phyloP scores from a whole-genome alignment of 2,113 vertebrate species.

The Hipposideros armiger region DNA sequence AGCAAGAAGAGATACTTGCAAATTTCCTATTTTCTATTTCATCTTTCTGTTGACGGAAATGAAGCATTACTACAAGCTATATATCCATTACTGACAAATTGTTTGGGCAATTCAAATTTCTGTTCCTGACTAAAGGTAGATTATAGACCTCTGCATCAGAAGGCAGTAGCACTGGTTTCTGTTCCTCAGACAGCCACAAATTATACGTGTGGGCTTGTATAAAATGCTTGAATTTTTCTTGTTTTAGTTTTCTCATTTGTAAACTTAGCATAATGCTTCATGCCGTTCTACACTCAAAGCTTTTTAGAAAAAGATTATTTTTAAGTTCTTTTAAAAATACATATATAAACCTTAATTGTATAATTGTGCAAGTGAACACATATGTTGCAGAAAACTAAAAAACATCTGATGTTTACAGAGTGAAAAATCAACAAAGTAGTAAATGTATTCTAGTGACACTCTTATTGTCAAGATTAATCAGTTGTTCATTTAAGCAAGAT shows the following conservation, averaged over 20 bases:
- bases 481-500: not conserved
- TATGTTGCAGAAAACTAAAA: not conserved
- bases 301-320: not conserved
- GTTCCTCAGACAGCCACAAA: not conserved
- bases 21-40: slow-evolving; percentile 1
- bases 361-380: not conserved
- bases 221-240: not conserved
- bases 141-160: not conserved
- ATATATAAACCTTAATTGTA: not conserved
- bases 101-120: slow-evolving; percentile 59
- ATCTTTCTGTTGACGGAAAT: slow-evolving; percentile 63
- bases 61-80: slow-evolving; percentile 32
- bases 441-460: not conserved
- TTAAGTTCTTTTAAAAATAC: not conserved
- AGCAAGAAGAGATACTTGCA: slow-evolving; percentile 48
- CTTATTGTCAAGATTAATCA: not conserved
- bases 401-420: not conserved
- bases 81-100: slow-evolving; percentile 5
- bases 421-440: not conserved
- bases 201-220: not conserved
- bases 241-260: not conserved
- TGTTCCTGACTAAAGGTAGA: slow-evolving; percentile 44
- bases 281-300: not conserved
- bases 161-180: not conserved
- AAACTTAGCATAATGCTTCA: not conserved